Conservation (phyloP, 2,797 vertebrate species). For the Myotis daubentonii region DNA sequence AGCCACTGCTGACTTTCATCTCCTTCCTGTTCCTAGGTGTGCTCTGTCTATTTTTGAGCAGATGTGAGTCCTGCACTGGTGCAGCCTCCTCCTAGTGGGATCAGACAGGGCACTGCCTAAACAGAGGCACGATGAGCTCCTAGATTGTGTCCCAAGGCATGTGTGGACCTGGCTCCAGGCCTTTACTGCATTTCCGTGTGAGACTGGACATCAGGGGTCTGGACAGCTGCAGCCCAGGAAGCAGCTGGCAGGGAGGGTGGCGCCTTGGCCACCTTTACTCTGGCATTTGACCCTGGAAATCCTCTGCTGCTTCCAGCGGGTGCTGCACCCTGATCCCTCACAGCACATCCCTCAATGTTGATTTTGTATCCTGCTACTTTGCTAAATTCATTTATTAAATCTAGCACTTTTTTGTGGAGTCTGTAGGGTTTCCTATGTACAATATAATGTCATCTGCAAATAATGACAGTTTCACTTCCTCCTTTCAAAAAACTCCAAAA, state of each 20-base stretch:
- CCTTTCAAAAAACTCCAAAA: no score
- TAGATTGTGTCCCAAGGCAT: background rate
- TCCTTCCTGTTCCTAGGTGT: conserved; percentile 85
- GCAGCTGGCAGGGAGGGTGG: background rate
- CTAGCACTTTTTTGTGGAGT: no score
- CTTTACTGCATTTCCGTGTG: background rate
- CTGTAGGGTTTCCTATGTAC: no score
- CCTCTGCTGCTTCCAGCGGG: background rate
- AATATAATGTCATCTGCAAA: no score
- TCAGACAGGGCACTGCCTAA: conserved; percentile 92
- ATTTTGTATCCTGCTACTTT: background rate
- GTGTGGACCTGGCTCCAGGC: background rate
- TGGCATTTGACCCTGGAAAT: background rate
- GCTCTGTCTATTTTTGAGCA: conserved; percentile 93
- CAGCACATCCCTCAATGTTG: no score
- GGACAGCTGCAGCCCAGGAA: background rate
- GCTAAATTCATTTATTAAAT: no score
- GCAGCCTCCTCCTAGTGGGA: conserved; percentile 90
- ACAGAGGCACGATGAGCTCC: conserved; percentile 91
- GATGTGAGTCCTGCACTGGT: conserved; percentile 91
- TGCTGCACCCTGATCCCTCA: no score
- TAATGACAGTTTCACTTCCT: no score
- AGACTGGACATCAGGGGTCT: background rate
- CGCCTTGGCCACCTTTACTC: no score
- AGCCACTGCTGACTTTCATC: conserved; percentile 91